Percentiles rank a stretch among this genome's conserved stretches.
Conservation (phyloP, 2,888 invertebrate genomes). For the Lasioglossum figueresi region DNA sequence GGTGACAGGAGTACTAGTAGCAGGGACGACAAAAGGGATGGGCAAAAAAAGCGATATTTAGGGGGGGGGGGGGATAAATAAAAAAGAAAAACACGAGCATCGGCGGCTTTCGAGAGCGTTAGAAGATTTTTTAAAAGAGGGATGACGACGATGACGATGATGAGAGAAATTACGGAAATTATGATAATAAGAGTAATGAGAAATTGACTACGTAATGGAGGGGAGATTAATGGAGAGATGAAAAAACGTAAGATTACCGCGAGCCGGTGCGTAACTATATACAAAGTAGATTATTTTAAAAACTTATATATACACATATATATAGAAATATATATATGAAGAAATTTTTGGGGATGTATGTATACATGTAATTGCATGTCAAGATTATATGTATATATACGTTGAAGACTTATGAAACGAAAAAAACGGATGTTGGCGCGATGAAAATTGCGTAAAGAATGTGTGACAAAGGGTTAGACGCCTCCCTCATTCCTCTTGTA, state of each 20-base stretch:
- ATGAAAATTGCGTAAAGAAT: constrained; percentile 64
- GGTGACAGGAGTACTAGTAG: constrained; percentile 65
- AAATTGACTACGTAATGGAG: constrained; percentile 20
- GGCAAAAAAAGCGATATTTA: constrained; percentile 43
- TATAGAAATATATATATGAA: constrained; percentile 65
- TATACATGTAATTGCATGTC: constrained; percentile 70
- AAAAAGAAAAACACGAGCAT: constrained; percentile 35
- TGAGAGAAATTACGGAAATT: neutral
- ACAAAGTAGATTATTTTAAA: constrained; percentile 75
- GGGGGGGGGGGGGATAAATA: constrained; percentile 17
- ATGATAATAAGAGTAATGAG: constrained; percentile 16
- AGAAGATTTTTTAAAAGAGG: constrained; percentile 8
- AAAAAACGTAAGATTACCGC: constrained; percentile 40
- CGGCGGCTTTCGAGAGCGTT: constrained; percentile 69
- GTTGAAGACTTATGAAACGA: constrained; percentile 68
- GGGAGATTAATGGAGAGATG: constrained; percentile 53
- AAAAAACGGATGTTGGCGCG: constrained; percentile 67
- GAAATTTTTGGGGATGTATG: constrained; percentile 55
- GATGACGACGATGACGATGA: neutral
- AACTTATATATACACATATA: constrained; percentile 67
- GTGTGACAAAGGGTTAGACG: constrained; percentile 57
- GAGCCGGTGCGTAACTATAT: constrained; percentile 77
- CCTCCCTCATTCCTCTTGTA: constrained; percentile 66
- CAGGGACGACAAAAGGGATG: constrained; percentile 64
- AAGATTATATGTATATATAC: constrained; percentile 71